Evolutionary conservation across 2,888 invertebrate species (phyloP), one percentile per base, ranked within the genome.

Genomic region (Syritta pipiens): DNA sequence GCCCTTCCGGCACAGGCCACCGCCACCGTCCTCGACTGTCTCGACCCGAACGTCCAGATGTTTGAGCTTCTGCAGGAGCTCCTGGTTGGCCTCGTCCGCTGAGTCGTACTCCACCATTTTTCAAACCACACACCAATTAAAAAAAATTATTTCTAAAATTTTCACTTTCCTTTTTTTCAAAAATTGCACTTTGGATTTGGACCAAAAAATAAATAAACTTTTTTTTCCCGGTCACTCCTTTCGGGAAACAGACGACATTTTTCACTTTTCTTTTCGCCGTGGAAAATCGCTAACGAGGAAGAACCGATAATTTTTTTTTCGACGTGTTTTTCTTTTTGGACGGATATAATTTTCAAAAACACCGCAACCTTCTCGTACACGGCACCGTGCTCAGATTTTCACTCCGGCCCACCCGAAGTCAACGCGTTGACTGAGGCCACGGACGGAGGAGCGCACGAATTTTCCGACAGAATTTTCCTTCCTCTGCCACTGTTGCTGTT

Each of bases 1-100:
- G 71, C 90, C 89, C 62, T 85, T 83, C 37, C 82, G 82, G 63
- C 84, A 85, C 1, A 91, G 91, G 90, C 87, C 71, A 44, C 62
- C 51, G 12, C 57, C 57, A 7, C 51, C 49, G 20, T 72, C 83
- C 35, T 86, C 86, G 4, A 82, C 85, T 12, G 83, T 82, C 81
- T 86, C 86, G 1, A 83, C 85, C 1, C 86, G 86, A n/a, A 86
- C 85, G 83, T 89, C 88, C 75, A 89, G 84, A 69, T 87, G 85
- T 81, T 89, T 89, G 7, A 88, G 85, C 84, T 88, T 87, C 76
- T 87, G 85, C 81, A 89, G 83, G 57, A 89, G 83, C 83, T 89
- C 89, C 3, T 86, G 85, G 76, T 87, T 88, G 57, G 85, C 88
- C 82, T 89, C 89, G 82, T 88, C 89, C 53, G 84, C 82, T 49